Evolutionary conservation across 1,140 invertebrate species (phyloP).

Genomic region (Asobara japonica): DNA sequence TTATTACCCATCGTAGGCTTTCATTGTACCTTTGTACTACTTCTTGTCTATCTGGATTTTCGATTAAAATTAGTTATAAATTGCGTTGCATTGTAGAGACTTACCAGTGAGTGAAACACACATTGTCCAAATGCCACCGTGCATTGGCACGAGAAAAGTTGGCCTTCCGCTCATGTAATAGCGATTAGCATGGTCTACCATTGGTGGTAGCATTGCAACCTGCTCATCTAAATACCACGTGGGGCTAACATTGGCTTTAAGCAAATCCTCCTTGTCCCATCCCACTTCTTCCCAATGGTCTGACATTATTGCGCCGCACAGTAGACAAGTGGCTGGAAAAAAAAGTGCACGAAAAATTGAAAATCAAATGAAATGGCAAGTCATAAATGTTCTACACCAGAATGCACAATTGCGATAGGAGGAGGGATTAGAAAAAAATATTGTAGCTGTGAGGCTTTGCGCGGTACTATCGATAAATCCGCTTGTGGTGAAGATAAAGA

Average conservation of each 20-base stretch:
- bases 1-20: not conserved
- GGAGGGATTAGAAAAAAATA: not conserved
- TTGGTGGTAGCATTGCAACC: conserved; percentile 47
- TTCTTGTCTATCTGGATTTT: not conserved
- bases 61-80: not conserved
- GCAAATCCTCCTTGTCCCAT: conserved; percentile 74
- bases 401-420: not conserved
- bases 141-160: conserved; percentile 83
- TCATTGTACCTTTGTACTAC: not conserved
- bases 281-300: conserved; percentile 86
- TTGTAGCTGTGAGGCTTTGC: not conserved
- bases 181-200: conserved; percentile 59
- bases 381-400: not conserved
- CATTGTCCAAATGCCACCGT: conserved; percentile 87
- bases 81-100: conserved; percentile 5
- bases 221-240: conserved; percentile 59
- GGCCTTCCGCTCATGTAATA: conserved; percentile 58
- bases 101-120: conserved; percentile 81
- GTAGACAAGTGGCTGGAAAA: conserved; percentile 74
- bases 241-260: conserved; percentile 52
- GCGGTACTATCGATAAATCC: not conserved
- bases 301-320: conserved; percentile 84
- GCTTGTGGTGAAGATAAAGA: not conserved
- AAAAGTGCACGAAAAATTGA: not conserved
- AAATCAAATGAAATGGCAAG: not conserved